A percentile compares a stretch with the other conserved stretches of the same genome.
Evolutionary conservation across 2,113 vertebrate genomes (phyloP).

Genomic region (Coryphaenoides rupestris): DNA sequence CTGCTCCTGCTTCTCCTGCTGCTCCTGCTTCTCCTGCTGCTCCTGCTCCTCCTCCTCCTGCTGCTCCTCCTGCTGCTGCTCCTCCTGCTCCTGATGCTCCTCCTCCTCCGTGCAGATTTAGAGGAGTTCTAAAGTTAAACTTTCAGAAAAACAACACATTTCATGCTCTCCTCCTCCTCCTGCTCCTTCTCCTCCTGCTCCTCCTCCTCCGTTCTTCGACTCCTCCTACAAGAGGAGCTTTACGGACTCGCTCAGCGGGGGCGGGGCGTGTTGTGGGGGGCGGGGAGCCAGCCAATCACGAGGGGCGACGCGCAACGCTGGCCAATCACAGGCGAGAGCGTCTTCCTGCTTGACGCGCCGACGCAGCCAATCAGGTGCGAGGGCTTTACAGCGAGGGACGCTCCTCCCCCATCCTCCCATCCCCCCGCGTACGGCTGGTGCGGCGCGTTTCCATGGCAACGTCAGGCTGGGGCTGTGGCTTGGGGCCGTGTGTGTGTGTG

Average conservation of each 20-base stretch:
- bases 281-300: conserved; percentile 24
- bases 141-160: not conserved
- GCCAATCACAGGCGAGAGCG: conserved; percentile 38
- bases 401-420: too few relatives aligned
- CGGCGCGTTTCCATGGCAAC: conserved; percentile 48
- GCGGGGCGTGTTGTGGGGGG: not conserved
- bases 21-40: too few relatives aligned
- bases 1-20: too few relatives aligned
- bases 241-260: conserved; percentile 21
- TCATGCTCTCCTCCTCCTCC: not conserved
- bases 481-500: conserved; percentile 13
- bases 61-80: too few relatives aligned
- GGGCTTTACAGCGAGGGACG: not conserved
- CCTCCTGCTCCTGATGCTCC: not conserved
- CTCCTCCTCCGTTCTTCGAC: conserved; percentile 21
- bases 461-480: conserved; percentile 34
- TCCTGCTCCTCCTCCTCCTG: too few relatives aligned
- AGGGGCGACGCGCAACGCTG: not conserved
- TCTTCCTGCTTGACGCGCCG: not conserved
- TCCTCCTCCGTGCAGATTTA: not conserved
- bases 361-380: conserved; percentile 35
- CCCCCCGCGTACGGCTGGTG: too few relatives aligned
- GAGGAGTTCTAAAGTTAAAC: not conserved
- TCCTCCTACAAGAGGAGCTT: conserved; percentile 15
- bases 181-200: conserved; percentile 14